A percentile compares a stretch with the other conserved stretches of the same genome.
These are phyloP conservation scores for Hymenopus coronatus DNA, from an alignment of 2,888 invertebrate species.

Conservation along the genomic window DNA sequence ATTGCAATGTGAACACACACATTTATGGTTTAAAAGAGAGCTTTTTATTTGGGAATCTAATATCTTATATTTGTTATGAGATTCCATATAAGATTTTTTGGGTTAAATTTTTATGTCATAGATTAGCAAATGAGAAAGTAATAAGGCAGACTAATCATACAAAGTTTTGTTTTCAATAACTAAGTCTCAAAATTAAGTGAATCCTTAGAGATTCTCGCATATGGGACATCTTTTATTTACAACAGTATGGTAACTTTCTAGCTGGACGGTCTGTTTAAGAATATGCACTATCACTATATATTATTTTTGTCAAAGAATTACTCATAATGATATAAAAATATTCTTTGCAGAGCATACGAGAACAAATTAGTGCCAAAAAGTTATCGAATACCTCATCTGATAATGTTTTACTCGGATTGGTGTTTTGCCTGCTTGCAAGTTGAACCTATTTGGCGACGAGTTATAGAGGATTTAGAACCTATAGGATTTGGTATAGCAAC, in stretches of 20 bases:
- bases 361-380: slow-evolving; percentile 84
- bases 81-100: no score
- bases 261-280: neutral
- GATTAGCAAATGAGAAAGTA: no score
- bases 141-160: no score
- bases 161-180: no score
- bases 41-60: no score
- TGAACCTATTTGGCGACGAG: slow-evolving; percentile 80
- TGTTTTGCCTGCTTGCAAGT: slow-evolving; percentile 89
- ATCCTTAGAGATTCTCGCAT: no score
- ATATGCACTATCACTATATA: neutral
- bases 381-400: slow-evolving; percentile 73
- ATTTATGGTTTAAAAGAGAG: no score
- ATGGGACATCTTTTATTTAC: neutral
- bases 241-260: neutral
- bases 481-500: slow-evolving; percentile 79
- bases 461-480: slow-evolving; percentile 83
- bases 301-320: neutral
- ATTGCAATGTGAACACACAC: no score
- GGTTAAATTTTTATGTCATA: no score
- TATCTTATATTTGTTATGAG: no score
- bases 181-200: no score
- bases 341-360: slow-evolving; percentile 72
- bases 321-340: neutral
- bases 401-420: slow-evolving; percentile 93